These are phyloP conservation scores for Acleris emargana DNA, from an alignment of 2,888 invertebrate species.

Conservation along the genomic window DNA sequence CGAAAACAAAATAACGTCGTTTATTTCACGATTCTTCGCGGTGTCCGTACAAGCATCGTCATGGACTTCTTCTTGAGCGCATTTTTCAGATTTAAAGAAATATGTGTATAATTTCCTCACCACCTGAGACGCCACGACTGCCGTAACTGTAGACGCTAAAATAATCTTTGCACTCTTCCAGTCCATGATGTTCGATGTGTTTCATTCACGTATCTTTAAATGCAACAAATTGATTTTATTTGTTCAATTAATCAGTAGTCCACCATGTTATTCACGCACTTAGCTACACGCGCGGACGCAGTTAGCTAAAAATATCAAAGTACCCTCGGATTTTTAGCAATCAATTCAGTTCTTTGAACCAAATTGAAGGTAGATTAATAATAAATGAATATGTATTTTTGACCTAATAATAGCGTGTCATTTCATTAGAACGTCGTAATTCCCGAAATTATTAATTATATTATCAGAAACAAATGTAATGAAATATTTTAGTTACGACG, in stretches of 20 bases:
- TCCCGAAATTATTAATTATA: too few relatives aligned
- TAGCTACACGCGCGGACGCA: slow-evolving; percentile 38
- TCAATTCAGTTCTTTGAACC: not conserved
- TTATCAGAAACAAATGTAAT: not conserved
- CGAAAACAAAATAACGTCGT: slow-evolving; percentile 78
- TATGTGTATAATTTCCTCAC: slow-evolving; percentile 69
- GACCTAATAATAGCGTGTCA: too few relatives aligned
- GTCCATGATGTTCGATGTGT: slow-evolving; percentile 60
- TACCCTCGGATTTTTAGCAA: slow-evolving; percentile 50
- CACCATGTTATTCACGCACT: slow-evolving; percentile 74
- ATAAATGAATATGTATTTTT: too few relatives aligned
- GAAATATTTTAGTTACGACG: not conserved
- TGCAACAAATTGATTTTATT: slow-evolving; percentile 46
- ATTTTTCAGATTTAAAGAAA: slow-evolving; percentile 54
- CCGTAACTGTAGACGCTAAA: slow-evolving; percentile 72
- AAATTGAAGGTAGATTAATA: too few relatives aligned
- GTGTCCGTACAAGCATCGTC: slow-evolving; percentile 64
- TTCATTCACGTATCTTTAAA: slow-evolving; percentile 43
- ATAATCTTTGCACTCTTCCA: slow-evolving; percentile 75
- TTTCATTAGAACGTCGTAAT: too few relatives aligned
- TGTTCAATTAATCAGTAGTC: slow-evolving; percentile 49
- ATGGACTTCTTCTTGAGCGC: slow-evolving; percentile 47
- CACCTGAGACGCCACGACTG: slow-evolving; percentile 70
- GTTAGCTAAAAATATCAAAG: slow-evolving; percentile 30
- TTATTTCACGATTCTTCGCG: slow-evolving; percentile 72